phyloP scores from a whole-genome alignment of 2,888 invertebrate species.

The Machimus atricapillus region DNA sequence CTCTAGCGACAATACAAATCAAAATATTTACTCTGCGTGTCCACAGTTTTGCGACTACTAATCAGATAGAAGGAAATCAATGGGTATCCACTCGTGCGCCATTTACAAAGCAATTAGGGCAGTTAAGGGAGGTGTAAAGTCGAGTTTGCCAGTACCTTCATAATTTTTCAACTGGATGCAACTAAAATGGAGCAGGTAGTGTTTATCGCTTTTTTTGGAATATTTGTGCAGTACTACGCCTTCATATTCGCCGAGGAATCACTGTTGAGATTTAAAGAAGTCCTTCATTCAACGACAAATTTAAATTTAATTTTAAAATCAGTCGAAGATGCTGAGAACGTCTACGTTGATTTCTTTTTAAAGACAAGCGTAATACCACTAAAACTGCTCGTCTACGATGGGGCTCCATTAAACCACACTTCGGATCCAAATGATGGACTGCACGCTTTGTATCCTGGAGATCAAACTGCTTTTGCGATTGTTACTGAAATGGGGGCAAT shows the following conservation, averaged over 20 bases:
- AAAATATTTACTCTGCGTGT: slow-evolving; percentile 11
- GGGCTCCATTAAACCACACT: not conserved
- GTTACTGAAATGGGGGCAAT: not conserved
- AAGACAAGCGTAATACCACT: not conserved
- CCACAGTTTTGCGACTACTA: slow-evolving; percentile 20
- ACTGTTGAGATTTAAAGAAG: not conserved
- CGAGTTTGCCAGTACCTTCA: not conserved
- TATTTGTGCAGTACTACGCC: not conserved
- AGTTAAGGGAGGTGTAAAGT: not conserved
- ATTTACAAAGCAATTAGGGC: slow-evolving; percentile 5
- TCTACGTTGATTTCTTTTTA: not conserved
- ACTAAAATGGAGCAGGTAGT: not conserved
- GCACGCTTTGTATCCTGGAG: not conserved
- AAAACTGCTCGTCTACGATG: not conserved
- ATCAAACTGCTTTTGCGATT: not conserved
- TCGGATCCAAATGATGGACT: not conserved
- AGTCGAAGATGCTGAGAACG: not conserved
- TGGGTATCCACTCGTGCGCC: not conserved
- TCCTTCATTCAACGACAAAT: not conserved
- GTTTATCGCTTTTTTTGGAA: not conserved
- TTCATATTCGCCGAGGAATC: not conserved
- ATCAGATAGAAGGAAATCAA: slow-evolving; percentile 10
- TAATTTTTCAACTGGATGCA: not conserved
- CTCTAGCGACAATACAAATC: not conserved
- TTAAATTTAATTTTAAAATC: not conserved